Percentiles rank a stretch among this genome's conserved stretches.
Evolutionary conservation across 2,113 vertebrate species (phyloP).

Genomic region (Notiomystis cincta): DNA sequence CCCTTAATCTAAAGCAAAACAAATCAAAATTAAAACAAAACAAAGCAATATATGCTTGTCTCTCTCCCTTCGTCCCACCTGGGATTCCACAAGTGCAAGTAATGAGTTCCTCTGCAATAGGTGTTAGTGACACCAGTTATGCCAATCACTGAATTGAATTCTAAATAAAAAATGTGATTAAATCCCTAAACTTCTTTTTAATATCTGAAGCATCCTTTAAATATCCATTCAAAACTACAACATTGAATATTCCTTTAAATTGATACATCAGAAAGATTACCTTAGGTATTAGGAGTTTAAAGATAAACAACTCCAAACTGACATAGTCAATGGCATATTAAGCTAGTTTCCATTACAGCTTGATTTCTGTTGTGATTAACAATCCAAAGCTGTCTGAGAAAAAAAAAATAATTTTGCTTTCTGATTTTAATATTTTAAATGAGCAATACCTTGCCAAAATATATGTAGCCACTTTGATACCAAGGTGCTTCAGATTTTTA

Average conservation of each 20-base stretch:
- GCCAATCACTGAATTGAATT: background rate
- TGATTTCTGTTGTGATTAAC: background rate
- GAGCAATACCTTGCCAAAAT: background rate
- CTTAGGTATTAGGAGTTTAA: background rate
- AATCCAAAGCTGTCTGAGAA: background rate
- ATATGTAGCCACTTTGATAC: background rate
- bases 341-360: background rate
- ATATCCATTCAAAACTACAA: background rate
- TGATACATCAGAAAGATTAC: background rate
- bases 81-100: background rate
- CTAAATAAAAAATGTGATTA: rapidly evolving
- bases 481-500: background rate
- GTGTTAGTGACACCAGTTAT: background rate
- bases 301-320: background rate
- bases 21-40: background rate
- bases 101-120: background rate
- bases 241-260: background rate
- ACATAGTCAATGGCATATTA: background rate
- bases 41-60: rapidly evolving
- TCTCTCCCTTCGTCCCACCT: rapidly evolving
- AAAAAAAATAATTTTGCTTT: background rate
- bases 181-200: background rate
- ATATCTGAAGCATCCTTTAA: background rate
- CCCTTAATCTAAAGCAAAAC: background rate
- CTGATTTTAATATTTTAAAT: background rate